phyloP scores from a whole-genome alignment of 1,140 invertebrate species.

The Caerostris darwini region DNA sequence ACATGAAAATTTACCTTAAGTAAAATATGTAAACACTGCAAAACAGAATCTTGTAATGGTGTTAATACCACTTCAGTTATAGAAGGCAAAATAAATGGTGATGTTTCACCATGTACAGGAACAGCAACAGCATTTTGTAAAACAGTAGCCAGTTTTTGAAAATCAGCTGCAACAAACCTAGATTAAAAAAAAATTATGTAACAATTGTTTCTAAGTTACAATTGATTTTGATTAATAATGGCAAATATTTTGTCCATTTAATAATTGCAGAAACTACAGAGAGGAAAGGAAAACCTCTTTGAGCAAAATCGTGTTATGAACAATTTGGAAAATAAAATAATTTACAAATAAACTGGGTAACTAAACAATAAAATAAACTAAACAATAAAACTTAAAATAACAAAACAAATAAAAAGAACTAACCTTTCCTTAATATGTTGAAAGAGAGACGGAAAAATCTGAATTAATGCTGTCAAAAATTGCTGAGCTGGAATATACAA shows the following conservation, averaged over 20 bases:
- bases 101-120: conserved; percentile 91
- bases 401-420: conserved; percentile 24
- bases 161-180: conserved; percentile 89
- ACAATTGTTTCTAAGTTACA: too few species aligned
- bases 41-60: conserved; percentile 91
- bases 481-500: conserved; percentile 93
- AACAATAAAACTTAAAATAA: background rate
- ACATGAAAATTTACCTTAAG: conserved; percentile 85
- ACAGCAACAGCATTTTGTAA: conserved; percentile 89
- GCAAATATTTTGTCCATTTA: too few species aligned
- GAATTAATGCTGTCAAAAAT: conserved; percentile 95
- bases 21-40: conserved; percentile 90
- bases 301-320: background rate
- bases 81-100: conserved; percentile 89
- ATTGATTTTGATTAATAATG: too few species aligned
- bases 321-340: too few species aligned
- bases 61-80: conserved; percentile 89
- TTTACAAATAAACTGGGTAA: background rate
- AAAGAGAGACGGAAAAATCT: conserved; percentile 96
- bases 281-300: too few species aligned
- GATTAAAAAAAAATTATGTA: background rate
- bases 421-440: conserved; percentile 89
- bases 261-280: too few species aligned
- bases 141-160: conserved; percentile 90
- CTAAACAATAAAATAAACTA: background rate